Conservation (phyloP, 2,113 vertebrate genomes). For the Ceyx melanurus region DNA sequence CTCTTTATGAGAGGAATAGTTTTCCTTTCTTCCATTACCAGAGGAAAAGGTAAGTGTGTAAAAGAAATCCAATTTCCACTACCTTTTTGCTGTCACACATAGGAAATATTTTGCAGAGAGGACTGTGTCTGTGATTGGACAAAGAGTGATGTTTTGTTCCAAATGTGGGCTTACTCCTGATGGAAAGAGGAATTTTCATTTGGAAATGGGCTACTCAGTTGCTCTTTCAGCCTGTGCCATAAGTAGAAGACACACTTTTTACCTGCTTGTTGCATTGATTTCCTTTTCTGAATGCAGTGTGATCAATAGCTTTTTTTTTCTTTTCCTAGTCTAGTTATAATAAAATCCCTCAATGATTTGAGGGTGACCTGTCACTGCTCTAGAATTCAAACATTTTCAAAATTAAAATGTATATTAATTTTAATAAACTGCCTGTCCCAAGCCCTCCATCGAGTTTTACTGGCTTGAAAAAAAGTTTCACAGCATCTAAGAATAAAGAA, state of each 20-base stretch:
- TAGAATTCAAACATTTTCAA: not conserved
- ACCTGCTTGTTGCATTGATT: not conserved
- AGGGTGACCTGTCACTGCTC: not conserved
- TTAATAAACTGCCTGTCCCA: not conserved
- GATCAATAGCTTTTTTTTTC: not conserved
- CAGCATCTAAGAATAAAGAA: not conserved
- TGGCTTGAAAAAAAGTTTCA: not conserved
- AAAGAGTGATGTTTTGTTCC: not conserved
- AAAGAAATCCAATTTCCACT: not conserved
- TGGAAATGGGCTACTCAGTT: not conserved
- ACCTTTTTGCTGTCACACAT: not conserved
- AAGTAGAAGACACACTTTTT: not conserved
- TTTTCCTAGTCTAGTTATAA: not conserved
- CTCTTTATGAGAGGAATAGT: not conserved
- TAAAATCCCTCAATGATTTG: not conserved
- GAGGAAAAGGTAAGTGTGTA: not conserved
- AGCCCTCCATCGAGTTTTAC: not conserved
- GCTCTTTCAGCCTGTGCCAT: not conserved
- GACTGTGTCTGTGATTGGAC: not conserved
- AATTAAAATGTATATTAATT: not conserved
- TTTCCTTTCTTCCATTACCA: not conserved
- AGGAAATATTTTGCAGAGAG: not conserved
- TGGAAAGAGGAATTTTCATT: not conserved
- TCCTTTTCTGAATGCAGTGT: not conserved
- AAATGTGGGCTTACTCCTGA: not conserved